Percentiles rank a stretch among this genome's conserved stretches.
These are phyloP conservation scores for Drosophila nebulosa DNA, from an alignment of 1,140 invertebrate species.

Conservation along the genomic window DNA sequence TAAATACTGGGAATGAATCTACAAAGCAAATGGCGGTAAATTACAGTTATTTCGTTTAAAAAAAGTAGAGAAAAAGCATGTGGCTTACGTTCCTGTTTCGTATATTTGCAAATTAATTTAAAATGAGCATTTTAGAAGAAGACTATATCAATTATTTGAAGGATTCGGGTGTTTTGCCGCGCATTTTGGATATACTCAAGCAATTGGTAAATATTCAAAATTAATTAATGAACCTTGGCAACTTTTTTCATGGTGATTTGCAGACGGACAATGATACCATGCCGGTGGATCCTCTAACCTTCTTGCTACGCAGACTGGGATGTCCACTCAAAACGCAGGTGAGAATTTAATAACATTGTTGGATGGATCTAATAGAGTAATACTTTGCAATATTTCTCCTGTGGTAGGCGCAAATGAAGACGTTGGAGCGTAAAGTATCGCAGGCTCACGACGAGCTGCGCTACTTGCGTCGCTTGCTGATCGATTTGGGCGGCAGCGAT, in stretches of 20 bases:
- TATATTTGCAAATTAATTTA: background rate
- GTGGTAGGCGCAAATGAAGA: conserved; percentile 52
- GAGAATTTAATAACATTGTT: background rate
- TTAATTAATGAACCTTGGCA: background rate
- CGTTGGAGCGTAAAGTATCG: conserved; percentile 52
- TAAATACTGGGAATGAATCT: no score
- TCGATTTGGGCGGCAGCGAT: conserved; percentile 37
- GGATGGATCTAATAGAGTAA: background rate
- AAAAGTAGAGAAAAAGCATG: background rate
- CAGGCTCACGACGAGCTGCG: conserved; percentile 60
- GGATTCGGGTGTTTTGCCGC: conserved; percentile 35
- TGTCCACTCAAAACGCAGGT: conserved; percentile 60
- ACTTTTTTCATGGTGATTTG: background rate
- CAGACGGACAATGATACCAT: conserved; percentile 19
- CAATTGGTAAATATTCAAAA: conserved; percentile 16
- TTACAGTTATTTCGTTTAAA: conserved; percentile 28
- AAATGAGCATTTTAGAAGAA: conserved; percentile 42
- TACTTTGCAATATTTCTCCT: background rate
- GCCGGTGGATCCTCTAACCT: conserved; percentile 47
- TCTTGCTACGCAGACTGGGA: conserved; percentile 36
- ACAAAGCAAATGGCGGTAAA: background rate
- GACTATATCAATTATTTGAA: conserved; percentile 36
- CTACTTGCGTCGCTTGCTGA: conserved; percentile 42
- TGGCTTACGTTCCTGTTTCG: background rate
- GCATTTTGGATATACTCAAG: conserved; percentile 44